Evolutionary conservation across 2,888 invertebrate genomes (phyloP).

Genomic region (Drosophila flavopinicola): DNA sequence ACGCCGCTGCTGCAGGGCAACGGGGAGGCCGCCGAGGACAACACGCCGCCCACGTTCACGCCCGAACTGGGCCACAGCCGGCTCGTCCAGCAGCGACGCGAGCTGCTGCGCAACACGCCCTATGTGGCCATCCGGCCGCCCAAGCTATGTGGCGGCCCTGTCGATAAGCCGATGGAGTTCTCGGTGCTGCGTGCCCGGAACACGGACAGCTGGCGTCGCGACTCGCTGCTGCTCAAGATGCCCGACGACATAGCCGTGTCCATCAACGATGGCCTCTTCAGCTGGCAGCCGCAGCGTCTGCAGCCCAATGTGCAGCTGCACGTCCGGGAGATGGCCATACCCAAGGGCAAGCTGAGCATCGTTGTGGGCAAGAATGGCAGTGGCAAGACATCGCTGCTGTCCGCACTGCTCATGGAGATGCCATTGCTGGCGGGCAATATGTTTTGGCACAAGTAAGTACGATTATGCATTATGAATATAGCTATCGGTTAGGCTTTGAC

Average conservation of each 20-base stretch:
- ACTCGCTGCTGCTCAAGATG: constrained; percentile 82
- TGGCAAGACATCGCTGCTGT: constrained; percentile 91
- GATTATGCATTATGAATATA: no score
- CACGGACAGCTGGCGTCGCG: constrained; percentile 77
- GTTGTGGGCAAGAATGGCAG: constrained; percentile 92
- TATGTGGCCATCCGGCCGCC: constrained; percentile 79
- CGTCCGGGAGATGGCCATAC: constrained; percentile 83
- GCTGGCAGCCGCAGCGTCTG: constrained; percentile 59
- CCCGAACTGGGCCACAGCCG: constrained; percentile 62
- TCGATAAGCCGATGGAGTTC: constrained; percentile 59
- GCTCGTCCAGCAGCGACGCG: constrained; percentile 73
- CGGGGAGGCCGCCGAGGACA: constrained; percentile 42
- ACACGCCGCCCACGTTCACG: constrained; percentile 15
- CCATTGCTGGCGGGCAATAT: constrained; percentile 88
- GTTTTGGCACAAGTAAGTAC: constrained; percentile 87
- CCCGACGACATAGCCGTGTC: constrained; percentile 83
- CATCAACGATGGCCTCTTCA: constrained; percentile 80
- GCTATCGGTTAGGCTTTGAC: no score
- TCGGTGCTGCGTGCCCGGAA: constrained; percentile 64
- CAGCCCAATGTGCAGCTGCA: constrained; percentile 67
- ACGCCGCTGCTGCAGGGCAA: constrained; percentile 62
- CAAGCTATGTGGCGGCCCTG: constrained; percentile 47
- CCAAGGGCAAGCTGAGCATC: constrained; percentile 87
- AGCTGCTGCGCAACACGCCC: constrained; percentile 76
- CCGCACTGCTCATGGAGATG: constrained; percentile 92